Base-by-base conservation (phyloP, 2,888 invertebrate genomes). In the Hyposoter didymator region DNA sequence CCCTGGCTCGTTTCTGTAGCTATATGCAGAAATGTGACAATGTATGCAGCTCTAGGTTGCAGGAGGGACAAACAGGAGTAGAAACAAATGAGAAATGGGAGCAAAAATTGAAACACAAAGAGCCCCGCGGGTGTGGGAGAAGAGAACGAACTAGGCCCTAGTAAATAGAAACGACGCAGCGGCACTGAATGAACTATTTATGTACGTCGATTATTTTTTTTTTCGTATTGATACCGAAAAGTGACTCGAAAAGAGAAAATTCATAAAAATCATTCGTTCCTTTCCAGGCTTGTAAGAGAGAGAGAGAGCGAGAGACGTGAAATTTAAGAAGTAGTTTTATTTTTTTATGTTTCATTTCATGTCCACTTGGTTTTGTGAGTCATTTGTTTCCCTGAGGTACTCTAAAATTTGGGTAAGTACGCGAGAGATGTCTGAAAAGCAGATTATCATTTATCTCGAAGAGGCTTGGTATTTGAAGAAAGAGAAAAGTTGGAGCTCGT, bases 121-220 rank as follows among this genome's bases (percentile, higher is more conserved):
- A 28, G 12, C 28, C 28, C 28, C 28, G 75, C 28, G 75, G 55
- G 72, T 28, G 45, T 28, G 28, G 28, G 8, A 39, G 14, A 14
- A 10, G 2, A 12, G 39, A 22, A 55, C 45, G 14, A 12, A 52
- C 67, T 22, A 28, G 17, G 12, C 73, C 69, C 35, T 81, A 49
- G 72, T 69, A 89, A 89, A 92, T 92, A 90, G 91, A 89, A 92
- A 92, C 92, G 91, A 91, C 91, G 90, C 28, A 93, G 14, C 0
- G 14, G 28, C 22, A 6, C 14, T 28, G 28, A 28, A 6, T 28
- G 5, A 22, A 22, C 14, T 12, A 6, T 59, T 14, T 7, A 2
- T 22, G 22, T 12, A 55, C 10, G 19, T 10, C 22, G 12, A 52
- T 19, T 6, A 1, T 52, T 55, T 55, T 55, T 55, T 22, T 12